phyloP scores from a whole-genome alignment of 1,140 invertebrate genomes.

The Potamilus streckersoni region DNA sequence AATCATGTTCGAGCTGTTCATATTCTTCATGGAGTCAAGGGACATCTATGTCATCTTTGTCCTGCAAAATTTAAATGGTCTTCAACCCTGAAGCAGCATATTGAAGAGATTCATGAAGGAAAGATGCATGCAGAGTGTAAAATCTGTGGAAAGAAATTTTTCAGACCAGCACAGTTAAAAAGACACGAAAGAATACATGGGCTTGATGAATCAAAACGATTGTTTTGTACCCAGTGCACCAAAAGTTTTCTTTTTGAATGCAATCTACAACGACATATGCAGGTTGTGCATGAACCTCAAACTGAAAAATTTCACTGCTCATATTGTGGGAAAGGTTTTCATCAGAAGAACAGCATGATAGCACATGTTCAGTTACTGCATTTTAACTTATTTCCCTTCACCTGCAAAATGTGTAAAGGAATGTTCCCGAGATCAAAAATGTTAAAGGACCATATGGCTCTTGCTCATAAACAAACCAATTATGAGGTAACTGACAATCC shows the following conservation, averaged over 20 bases:
- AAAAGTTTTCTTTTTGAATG: slow-evolving; percentile 45
- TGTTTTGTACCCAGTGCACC: slow-evolving; percentile 40
- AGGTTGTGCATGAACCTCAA: slow-evolving; percentile 38
- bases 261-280: slow-evolving; percentile 47
- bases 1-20: slow-evolving; percentile 47
- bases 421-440: slow-evolving; percentile 35
- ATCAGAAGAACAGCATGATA: slow-evolving; percentile 43
- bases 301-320: slow-evolving; percentile 52
- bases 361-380: slow-evolving; percentile 50
- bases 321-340: slow-evolving; percentile 57
- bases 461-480: slow-evolving; percentile 33
- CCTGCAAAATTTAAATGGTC: slow-evolving; percentile 45
- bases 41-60: slow-evolving; percentile 43
- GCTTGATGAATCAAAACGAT: slow-evolving; percentile 32
- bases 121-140: slow-evolving; percentile 38
- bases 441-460: slow-evolving; percentile 44
- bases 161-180: slow-evolving; percentile 43
- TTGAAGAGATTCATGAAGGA: slow-evolving; percentile 50
- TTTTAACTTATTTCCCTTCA: slow-evolving; percentile 47
- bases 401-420: slow-evolving; percentile 42
- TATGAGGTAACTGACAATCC: slow-evolving; percentile 17
- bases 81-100: slow-evolving; percentile 46
- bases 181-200: slow-evolving; percentile 48
- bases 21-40: slow-evolving; percentile 28
- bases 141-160: slow-evolving; percentile 48